These are phyloP conservation scores for Syngnathus acus DNA, from an alignment of 2,797 vertebrate genomes.

Conservation along the genomic window DNA sequence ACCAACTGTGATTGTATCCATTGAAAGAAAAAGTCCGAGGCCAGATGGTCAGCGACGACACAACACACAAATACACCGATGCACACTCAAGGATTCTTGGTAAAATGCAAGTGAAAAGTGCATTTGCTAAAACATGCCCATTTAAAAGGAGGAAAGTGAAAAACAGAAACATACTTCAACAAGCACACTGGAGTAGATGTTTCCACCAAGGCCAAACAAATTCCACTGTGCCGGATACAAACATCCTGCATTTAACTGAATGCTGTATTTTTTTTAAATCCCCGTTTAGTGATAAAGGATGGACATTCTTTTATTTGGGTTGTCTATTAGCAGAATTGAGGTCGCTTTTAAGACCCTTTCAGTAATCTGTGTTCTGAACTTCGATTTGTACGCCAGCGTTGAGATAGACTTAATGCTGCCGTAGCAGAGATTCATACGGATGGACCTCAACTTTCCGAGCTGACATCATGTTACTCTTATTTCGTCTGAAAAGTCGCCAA, in stretches of 20 bases:
- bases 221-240: neutral
- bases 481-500: no score
- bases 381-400: no score
- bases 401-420: no score
- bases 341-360: no score
- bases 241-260: neutral
- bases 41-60: slow-evolving; percentile 52
- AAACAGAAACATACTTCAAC: neutral
- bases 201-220: neutral
- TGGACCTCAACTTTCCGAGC: no score
- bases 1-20: slow-evolving; percentile 57
- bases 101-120: slow-evolving; percentile 15
- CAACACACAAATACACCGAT: neutral
- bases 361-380: no score
- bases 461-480: no score
- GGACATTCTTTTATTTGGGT: no score
- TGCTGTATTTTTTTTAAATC: neutral
- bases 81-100: slow-evolving; percentile 4
- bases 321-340: no score
- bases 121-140: neutral
- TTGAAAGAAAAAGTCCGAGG: slow-evolving; percentile 34
- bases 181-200: neutral
- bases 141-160: neutral
- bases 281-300: neutral
- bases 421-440: no score